Conservation (phyloP, 2,113 vertebrate genomes). For the Thamnophis sirtalis region DNA sequence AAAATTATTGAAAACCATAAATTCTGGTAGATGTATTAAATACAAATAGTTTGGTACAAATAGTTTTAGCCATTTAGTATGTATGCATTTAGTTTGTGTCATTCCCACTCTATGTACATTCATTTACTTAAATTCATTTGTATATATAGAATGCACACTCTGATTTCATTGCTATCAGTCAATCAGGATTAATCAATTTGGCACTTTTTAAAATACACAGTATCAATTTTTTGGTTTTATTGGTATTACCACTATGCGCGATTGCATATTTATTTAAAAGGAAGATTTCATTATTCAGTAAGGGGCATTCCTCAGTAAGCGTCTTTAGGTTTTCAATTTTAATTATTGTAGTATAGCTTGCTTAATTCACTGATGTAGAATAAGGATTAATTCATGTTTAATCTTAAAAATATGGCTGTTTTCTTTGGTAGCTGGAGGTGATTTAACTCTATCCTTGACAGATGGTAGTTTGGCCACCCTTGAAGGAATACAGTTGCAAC, state of each 20-base stretch:
- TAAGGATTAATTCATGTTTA: not conserved
- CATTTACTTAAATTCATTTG: not conserved
- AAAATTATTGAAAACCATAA: not conserved
- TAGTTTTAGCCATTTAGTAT: not conserved
- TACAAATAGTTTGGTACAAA: not conserved
- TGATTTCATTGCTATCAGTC: not conserved
- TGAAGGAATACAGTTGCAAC: constrained; percentile 93
- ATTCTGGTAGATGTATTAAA: not conserved
- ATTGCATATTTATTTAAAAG: not conserved
- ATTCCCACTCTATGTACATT: not conserved
- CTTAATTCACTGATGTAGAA: not conserved
- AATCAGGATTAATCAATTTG: not conserved
- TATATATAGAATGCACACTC: not conserved
- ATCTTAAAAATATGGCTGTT: constrained; percentile 43
- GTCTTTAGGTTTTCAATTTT: not conserved
- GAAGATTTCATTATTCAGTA: not conserved
- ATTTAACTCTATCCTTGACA: constrained; percentile 92
- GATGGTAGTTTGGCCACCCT: constrained; percentile 89
- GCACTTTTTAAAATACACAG: not conserved
- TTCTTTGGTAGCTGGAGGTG: constrained; percentile 80
- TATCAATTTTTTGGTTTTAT: not conserved
- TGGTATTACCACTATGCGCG: not conserved
- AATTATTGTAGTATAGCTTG: constrained; percentile 6
- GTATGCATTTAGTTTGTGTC: not conserved
- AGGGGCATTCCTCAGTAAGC: not conserved